A percentile compares a stretch with the other conserved stretches of the same genome.
Evolutionary conservation across 2,888 invertebrate species (phyloP).

Genomic region (Tridacna crocea): DNA sequence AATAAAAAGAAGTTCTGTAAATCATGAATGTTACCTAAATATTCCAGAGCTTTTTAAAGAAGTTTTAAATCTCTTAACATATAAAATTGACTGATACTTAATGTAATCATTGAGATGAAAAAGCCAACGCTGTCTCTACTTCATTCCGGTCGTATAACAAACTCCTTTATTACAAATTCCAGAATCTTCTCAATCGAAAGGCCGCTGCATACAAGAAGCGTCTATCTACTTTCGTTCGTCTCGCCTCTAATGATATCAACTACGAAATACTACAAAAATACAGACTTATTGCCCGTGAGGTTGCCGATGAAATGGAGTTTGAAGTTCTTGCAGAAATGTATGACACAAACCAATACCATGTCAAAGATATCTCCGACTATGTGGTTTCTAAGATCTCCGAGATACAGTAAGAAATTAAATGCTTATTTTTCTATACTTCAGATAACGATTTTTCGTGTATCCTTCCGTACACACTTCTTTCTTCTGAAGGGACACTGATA

Average conservation of each 20-base stretch:
- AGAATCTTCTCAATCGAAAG: constrained; percentile 39
- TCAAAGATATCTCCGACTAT: constrained; percentile 41
- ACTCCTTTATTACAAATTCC: neutral
- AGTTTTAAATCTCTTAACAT: neutral
- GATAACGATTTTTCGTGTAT: too few species aligned
- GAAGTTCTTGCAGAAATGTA: constrained; percentile 41
- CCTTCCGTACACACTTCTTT: neutral
- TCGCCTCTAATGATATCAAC: constrained; percentile 11
- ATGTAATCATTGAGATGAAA: neutral
- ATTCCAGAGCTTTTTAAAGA: neutral
- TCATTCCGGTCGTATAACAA: neutral
- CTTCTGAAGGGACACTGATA: too few species aligned
- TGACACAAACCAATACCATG: constrained; percentile 46
- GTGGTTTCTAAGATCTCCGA: neutral
- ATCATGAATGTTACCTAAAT: neutral
- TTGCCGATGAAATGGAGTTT: constrained; percentile 42
- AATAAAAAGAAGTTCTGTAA: neutral
- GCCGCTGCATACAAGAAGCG: constrained; percentile 11
- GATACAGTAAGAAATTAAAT: constrained; percentile 2
- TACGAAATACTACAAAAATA: constrained; percentile 45
- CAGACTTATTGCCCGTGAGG: constrained; percentile 30
- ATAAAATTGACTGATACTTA: neutral
- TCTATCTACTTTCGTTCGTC: constrained; percentile 16
- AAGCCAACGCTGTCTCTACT: neutral
- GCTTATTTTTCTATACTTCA: neutral